Conservation (phyloP, 2,113 vertebrate genomes). For the Camelus bactrianus region DNA sequence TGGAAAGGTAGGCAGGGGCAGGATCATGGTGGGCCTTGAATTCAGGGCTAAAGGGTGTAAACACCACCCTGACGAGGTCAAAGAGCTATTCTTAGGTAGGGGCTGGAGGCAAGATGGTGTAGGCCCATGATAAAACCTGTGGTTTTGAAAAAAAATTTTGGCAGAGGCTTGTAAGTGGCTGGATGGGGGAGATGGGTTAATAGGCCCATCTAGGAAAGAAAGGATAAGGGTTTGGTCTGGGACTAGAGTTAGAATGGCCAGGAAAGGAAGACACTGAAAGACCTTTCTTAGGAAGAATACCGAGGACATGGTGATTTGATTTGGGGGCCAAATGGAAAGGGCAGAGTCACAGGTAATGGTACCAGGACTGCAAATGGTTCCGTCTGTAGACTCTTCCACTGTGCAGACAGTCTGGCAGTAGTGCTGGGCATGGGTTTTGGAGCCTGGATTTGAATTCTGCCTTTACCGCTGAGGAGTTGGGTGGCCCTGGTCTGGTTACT, state of each 20-base stretch:
- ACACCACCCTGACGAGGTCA: neutral
- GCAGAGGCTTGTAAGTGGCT: neutral
- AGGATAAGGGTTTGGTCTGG: neutral
- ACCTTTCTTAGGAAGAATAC: neutral
- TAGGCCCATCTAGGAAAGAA: too few relatives aligned
- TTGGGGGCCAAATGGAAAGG: neutral
- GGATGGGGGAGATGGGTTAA: neutral
- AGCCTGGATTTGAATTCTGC: neutral
- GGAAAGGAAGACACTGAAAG: neutral
- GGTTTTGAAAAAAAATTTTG: neutral
- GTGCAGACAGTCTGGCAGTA: too few relatives aligned
- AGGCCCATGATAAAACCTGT: neutral
- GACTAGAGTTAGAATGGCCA: neutral
- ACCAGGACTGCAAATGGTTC: neutral
- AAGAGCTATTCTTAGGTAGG: neutral
- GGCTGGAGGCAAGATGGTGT: neutral
- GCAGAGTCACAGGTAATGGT: neutral
- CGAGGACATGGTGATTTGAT: neutral
- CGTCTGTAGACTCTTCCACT: neutral
- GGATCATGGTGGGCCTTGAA: neutral
- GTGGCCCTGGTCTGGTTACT: neutral
- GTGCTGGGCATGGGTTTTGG: neutral
- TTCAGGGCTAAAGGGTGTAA: neutral
- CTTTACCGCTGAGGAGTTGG: neutral
- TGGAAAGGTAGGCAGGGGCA: neutral